Evolutionary conservation across 2,888 invertebrate genomes (phyloP).

Genomic region (Alloplasta piceator): DNA sequence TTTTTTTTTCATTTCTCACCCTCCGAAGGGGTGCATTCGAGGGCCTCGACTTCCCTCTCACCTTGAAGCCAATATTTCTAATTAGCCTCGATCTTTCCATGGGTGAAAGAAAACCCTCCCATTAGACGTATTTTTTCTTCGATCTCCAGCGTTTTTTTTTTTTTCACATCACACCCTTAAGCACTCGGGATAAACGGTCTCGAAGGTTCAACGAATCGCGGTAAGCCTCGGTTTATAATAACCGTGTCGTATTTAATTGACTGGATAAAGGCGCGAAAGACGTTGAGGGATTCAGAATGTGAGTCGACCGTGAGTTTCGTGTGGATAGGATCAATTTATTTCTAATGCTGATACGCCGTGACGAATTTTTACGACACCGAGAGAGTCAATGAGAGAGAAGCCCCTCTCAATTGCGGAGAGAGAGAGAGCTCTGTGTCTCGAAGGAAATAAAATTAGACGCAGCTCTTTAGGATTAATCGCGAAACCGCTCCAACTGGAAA

Average conservation of each 20-base stretch:
- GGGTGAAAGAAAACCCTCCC: slow-evolving; percentile 38
- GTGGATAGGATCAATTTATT: slow-evolving; percentile 32
- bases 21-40: slow-evolving; percentile 34
- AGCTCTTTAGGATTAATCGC: slow-evolving; percentile 59
- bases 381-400: neutral
- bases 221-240: slow-evolving; percentile 22
- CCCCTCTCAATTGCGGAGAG: neutral
- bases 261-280: slow-evolving; percentile 11
- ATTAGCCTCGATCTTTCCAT: slow-evolving; percentile 74
- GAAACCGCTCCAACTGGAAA: slow-evolving; percentile 2
- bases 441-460: slow-evolving; percentile 51
- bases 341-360: slow-evolving; percentile 38
- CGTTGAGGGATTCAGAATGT: neutral
- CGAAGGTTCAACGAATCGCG: slow-evolving; percentile 39
- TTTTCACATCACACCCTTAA: neutral
- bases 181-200: slow-evolving; percentile 36
- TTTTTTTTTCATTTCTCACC: slow-evolving; percentile 21
- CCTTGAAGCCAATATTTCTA: slow-evolving; percentile 74
- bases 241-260: slow-evolving; percentile 35
- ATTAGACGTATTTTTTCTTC: neutral
- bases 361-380: slow-evolving; percentile 43
- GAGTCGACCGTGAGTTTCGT: slow-evolving; percentile 2
- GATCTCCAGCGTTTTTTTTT: neutral
- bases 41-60: slow-evolving; percentile 63
- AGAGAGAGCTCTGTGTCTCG: neutral